These are phyloP conservation scores for Petrolisthes cinctipes DNA, from an alignment of 2,888 invertebrate genomes.

Conservation along the genomic window DNA sequence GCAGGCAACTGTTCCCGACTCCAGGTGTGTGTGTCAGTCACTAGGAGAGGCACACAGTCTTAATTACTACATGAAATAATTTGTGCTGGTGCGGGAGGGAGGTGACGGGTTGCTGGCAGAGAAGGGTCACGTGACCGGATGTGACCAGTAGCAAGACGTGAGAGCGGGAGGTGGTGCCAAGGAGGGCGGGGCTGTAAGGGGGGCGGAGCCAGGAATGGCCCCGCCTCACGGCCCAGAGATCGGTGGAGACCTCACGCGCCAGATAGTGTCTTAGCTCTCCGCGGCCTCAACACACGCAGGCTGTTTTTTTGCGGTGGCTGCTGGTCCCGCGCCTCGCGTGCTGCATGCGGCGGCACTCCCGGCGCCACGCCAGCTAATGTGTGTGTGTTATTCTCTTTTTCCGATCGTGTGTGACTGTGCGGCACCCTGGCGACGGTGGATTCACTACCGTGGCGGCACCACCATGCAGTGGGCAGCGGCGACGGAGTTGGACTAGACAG, in stretches of 20 bases:
- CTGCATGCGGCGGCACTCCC: conserved; percentile 52
- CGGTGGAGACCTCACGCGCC: conserved; percentile 33
- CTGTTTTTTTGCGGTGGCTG: conserved; percentile 58
- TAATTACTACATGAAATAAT: conserved; percentile 60
- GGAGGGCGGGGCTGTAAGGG: conserved; percentile 40
- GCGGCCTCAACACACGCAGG: conserved; percentile 59
- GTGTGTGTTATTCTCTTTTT: conserved; percentile 63
- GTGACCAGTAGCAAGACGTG: conserved; percentile 29
- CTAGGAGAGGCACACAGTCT: conserved; percentile 50
- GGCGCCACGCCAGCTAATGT: conserved; percentile 60
- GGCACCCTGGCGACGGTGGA: conserved; percentile 65
- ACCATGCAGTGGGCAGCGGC: conserved; percentile 65
- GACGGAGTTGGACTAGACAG: conserved; percentile 65
- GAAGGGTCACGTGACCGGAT: conserved; percentile 41
- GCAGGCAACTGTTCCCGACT: conserved; percentile 26
- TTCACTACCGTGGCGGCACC: conserved; percentile 65
- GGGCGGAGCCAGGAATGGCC: conserved; percentile 30
- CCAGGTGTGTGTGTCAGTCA: conserved; percentile 57
- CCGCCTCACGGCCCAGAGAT: conserved; percentile 49
- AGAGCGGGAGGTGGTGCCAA: conserved; percentile 46
- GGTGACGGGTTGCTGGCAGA: conserved; percentile 14
- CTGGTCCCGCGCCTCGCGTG: conserved; percentile 51
- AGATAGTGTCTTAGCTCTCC: conserved; percentile 59
- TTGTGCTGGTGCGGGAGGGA: conserved; percentile 48
- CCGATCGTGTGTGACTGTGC: conserved; percentile 59